Percentiles rank a stretch among this genome's conserved stretches.
Conservation (phyloP, 2,888 invertebrate species). For the Apodemia duryi region DNA sequence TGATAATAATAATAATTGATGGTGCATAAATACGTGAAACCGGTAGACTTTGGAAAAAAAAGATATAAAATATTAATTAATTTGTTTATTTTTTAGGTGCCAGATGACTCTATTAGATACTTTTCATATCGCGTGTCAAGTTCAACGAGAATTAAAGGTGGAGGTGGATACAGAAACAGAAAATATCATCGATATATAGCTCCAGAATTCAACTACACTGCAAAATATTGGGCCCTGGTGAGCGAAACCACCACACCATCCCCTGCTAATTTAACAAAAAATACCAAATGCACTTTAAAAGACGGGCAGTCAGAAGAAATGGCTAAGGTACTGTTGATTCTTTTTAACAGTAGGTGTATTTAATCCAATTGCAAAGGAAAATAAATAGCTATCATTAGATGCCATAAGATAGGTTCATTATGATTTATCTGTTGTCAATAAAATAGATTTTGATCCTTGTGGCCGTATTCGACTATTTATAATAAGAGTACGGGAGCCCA, state of each 20-base stretch:
- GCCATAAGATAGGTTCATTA: no score
- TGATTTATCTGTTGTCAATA: no score
- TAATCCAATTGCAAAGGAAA: no score
- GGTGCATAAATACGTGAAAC: no score
- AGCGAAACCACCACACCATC: slow-evolving; percentile 61
- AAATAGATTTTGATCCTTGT: no score
- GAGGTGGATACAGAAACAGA: slow-evolving; percentile 61
- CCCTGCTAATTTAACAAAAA: slow-evolving; percentile 50
- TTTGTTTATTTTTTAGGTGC: slow-evolving; percentile 44
- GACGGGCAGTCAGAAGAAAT: slow-evolving; percentile 64
- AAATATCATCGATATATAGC: slow-evolving; percentile 72
- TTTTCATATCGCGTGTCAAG: slow-evolving; percentile 73
- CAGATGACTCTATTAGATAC: slow-evolving; percentile 61
- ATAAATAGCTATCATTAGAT: no score
- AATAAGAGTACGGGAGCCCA: no score
- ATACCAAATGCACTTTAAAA: slow-evolving; percentile 65
- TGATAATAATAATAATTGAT: no score
- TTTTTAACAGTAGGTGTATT: not conserved
- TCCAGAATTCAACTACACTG: slow-evolving; percentile 70
- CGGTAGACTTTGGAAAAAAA: no score
- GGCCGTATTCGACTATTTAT: no score
- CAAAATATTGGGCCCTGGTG: slow-evolving; percentile 69
- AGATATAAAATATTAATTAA: not conserved
- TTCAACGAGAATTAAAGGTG: slow-evolving; percentile 64
- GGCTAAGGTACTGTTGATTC: slow-evolving; percentile 50